phyloP scores from a whole-genome alignment of 2,113 vertebrate genomes.

The Spizaetus ornatus region DNA sequence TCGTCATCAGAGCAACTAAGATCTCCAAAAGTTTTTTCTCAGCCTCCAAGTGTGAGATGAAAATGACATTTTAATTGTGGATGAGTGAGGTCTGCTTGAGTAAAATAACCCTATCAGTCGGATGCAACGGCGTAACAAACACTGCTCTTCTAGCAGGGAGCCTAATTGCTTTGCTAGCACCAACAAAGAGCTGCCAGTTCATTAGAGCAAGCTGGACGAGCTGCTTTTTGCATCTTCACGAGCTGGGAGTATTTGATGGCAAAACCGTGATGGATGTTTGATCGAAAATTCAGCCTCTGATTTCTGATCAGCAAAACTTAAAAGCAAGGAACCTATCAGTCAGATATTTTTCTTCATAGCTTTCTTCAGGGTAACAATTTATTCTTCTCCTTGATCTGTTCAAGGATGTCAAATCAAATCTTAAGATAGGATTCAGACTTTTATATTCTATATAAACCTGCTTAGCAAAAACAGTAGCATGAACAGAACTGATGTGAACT shows the following conservation, averaged over 20 bases:
- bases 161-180: conserved; percentile 9
- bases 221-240: background rate
- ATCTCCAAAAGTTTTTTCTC: conserved; percentile 10
- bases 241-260: background rate
- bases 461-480: background rate
- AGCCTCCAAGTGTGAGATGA: background rate
- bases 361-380: conserved; percentile 6
- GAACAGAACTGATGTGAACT: background rate
- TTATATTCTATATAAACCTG: background rate
- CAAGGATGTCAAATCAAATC: background rate
- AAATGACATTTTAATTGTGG: conserved; percentile 22
- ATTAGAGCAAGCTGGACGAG: conserved; percentile 8
- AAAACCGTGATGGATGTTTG: background rate
- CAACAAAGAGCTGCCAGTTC: background rate
- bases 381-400: conserved; percentile 6
- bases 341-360: background rate
- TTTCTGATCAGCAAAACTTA: conserved; percentile 24
- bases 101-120: background rate
- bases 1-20: background rate
- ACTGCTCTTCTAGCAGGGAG: background rate
- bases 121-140: background rate
- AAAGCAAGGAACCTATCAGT: background rate
- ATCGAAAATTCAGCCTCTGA: conserved; percentile 26
- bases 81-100: background rate
- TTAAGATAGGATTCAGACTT: background rate